These are phyloP conservation scores for Nothoprocta perdicaria DNA, from an alignment of 2,113 vertebrate species.

Conservation along the genomic window DNA sequence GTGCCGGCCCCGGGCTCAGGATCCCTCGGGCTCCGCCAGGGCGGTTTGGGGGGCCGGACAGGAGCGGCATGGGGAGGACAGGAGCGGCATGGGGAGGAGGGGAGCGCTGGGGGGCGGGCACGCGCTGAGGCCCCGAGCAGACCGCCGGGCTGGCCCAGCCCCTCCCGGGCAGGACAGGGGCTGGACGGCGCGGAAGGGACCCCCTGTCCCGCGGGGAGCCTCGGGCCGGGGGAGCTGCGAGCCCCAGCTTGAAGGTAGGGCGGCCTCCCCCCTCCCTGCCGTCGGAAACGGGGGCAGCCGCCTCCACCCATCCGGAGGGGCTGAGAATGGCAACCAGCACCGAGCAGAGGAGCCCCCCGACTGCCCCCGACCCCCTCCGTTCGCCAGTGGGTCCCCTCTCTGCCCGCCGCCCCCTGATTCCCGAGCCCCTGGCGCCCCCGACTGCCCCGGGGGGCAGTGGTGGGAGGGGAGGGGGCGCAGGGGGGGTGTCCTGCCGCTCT, in stretches of 20 bases:
- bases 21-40: too few species aligned
- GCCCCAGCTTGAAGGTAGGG: not conserved
- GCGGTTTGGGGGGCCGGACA: not conserved
- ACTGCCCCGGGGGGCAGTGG: not conserved
- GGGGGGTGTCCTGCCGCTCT: slow-evolving; percentile 7
- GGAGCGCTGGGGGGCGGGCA: not conserved
- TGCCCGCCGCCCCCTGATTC: not conserved
- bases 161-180: not conserved
- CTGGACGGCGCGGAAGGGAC: not conserved
- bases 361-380: not conserved
- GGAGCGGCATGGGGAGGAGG: not conserved
- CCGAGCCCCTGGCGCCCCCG: not conserved
- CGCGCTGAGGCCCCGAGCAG: not conserved
- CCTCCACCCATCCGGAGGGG: too few species aligned
- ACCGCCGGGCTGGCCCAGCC: not conserved
- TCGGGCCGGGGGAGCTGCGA: not conserved
- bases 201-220: not conserved
- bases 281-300: not conserved
- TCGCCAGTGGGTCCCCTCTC: not conserved
- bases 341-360: not conserved
- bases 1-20: not conserved
- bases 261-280: not conserved
- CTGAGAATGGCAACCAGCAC: not conserved
- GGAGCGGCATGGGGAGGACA: not conserved
- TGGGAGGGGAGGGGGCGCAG: not conserved